phyloP scores from a whole-genome alignment of 2,797 vertebrate genomes.

The Phoxinus dragarum region DNA sequence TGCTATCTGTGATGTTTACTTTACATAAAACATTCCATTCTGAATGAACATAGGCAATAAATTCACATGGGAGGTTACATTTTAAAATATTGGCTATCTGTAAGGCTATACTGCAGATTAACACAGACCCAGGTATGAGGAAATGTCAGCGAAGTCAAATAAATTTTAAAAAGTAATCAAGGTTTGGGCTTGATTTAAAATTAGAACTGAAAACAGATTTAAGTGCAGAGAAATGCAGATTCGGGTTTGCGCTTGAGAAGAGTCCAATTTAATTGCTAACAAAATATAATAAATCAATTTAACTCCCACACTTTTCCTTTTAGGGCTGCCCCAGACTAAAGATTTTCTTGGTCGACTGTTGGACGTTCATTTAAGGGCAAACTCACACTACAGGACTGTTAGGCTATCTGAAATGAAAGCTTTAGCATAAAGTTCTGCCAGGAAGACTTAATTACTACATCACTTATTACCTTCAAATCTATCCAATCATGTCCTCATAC shows the following conservation, averaged over 20 bases:
- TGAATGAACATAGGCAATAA: neutral
- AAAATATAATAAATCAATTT: constrained; percentile 1
- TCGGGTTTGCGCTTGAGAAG: neutral
- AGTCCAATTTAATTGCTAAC: constrained; percentile 3
- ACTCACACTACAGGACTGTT: neutral
- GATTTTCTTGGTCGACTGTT: neutral
- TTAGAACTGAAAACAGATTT: constrained; percentile 4
- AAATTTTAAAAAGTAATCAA: neutral
- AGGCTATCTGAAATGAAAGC: neutral
- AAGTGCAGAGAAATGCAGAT: neutral
- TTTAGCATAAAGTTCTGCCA: too few species aligned
- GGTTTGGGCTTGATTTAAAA: neutral
- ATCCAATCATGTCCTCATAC: too few species aligned
- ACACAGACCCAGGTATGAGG: neutral
- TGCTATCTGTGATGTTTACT: neutral
- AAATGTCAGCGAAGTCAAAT: constrained; percentile 1
- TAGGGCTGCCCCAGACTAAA: neutral
- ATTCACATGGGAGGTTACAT: constrained; percentile 3
- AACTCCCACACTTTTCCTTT: neutral
- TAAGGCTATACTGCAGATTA: neutral
- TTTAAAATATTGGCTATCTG: neutral
- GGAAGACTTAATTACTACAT: too few species aligned
- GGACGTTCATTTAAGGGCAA: neutral
- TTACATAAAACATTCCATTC: constrained; percentile 3
- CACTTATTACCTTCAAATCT: too few species aligned